A percentile compares a stretch with the other conserved stretches of the same genome.
Evolutionary conservation across 2,113 vertebrate species (phyloP).

Genomic region (Boleophthalmus pectinirostris): DNA sequence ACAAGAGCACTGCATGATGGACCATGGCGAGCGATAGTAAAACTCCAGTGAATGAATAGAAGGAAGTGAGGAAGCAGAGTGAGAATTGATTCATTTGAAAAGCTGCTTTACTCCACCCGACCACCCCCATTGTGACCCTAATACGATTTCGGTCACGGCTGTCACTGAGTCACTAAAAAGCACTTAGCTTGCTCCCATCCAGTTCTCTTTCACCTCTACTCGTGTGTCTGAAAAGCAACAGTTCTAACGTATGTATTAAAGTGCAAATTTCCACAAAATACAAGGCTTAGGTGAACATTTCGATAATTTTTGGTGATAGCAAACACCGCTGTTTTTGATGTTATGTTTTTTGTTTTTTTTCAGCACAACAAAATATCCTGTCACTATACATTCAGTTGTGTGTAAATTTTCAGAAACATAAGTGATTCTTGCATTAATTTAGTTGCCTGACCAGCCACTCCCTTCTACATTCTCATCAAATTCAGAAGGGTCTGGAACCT

Average conservation of each 20-base stretch:
- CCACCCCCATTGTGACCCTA: constrained; percentile 64
- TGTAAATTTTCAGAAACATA: too few species aligned
- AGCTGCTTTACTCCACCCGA: constrained; percentile 49
- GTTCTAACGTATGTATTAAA: constrained; percentile 5
- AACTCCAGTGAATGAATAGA: not conserved
- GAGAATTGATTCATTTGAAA: constrained; percentile 66
- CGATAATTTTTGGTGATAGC: not conserved
- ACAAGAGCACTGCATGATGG: not conserved
- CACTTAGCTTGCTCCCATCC: constrained; percentile 52
- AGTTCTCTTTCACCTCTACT: constrained; percentile 28
- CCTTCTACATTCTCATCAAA: too few species aligned
- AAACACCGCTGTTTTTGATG: too few species aligned
- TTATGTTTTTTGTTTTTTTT: too few species aligned
- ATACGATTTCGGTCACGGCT: constrained; percentile 63
- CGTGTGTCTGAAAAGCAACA: constrained; percentile 2
- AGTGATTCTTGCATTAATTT: too few species aligned
- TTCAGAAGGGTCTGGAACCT: too few species aligned
- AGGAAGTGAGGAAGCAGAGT: not conserved
- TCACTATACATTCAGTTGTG: too few species aligned
- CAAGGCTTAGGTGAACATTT: not conserved
- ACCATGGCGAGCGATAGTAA: not conserved
- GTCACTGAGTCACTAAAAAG: constrained; percentile 61
- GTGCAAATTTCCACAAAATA: not conserved
- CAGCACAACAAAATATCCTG: too few species aligned
- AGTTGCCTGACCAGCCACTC: too few species aligned